These are phyloP conservation scores for Tapera naevia DNA, from an alignment of 2,797 vertebrate genomes.

Conservation along the genomic window DNA sequence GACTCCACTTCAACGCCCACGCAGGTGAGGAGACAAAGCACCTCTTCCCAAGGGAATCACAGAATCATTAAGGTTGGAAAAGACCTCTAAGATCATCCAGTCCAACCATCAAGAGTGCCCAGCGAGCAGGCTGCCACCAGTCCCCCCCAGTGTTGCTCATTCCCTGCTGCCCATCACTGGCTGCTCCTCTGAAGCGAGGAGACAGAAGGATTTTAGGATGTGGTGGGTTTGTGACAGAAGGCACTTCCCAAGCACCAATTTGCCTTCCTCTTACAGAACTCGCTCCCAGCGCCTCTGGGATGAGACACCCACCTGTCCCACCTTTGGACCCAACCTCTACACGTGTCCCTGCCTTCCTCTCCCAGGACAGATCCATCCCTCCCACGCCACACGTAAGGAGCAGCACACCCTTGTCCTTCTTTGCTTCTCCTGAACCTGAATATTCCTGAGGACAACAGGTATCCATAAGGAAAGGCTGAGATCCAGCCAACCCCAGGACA, in stretches of 20 bases:
- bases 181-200: background rate
- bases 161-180: background rate
- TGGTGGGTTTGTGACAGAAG: background rate
- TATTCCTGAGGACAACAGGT: background rate
- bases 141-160: background rate
- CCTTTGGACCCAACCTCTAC: background rate
- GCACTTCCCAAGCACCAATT: background rate
- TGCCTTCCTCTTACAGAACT: background rate
- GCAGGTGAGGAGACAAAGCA: background rate
- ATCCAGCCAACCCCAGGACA: accelerated
- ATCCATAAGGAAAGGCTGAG: background rate
- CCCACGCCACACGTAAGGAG: background rate
- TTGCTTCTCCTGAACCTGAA: background rate
- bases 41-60: background rate
- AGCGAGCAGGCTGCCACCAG: accelerated
- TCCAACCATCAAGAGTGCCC: background rate
- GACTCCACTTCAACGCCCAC: background rate
- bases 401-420: background rate
- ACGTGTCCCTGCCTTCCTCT: background rate
- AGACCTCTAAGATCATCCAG: too few species aligned
- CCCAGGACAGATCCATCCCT: background rate
- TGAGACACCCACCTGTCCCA: background rate
- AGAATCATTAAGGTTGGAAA: too few species aligned
- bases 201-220: too few species aligned
- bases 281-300: background rate